Evolutionary conservation across 1,140 invertebrate genomes (phyloP), one percentile per base, ranked within the genome.

Genomic region (Hyles vespertilio): DNA sequence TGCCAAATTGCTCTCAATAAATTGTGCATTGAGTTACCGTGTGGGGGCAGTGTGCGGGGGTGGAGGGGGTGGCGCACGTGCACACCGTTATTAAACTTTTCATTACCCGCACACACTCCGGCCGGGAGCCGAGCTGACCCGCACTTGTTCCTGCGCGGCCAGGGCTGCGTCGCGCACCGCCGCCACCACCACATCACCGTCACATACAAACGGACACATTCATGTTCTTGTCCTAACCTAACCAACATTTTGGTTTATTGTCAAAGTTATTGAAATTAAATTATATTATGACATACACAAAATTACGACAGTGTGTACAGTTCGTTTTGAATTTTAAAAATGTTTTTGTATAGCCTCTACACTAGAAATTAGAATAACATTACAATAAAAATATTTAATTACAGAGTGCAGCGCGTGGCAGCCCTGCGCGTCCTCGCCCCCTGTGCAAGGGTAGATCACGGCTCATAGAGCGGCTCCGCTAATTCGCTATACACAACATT

Each of bases 1-100:
- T 84, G 84, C 79, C 72, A 82, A 84, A 87, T 87, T 82, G 67
- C 73, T 79, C 72, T 72, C 75, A 75, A 81, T 80, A 81, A 77
- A 78, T 79, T 75, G 78, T 77, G 69, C 74, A 77, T 77, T 59
- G 65, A 65, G 70, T 51, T 62, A 63, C 60, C 61, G 56, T 33
- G 56, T 51, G 8, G 46, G 52, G 56, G 65, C 32, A 51, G 49
- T 9, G 51, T 32, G 45, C 43, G 43, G 47, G 46, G 57, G 63
- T 51, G 51, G 36, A 48, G 46, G 51, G 48, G 62, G 47, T 48
- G 36, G 3, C 62, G 58, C 75, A 78, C 78, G 74, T 74, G 76
- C 72, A 59, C 40, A 22, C 50, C 62, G 67, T 65, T 81, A 84
- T 85, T 85, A 81, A 85, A 85, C 76, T 79, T 84, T 83, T 84